Conservation (phyloP, 2,888 invertebrate genomes). For the Aphidoletes aphidimyza region DNA sequence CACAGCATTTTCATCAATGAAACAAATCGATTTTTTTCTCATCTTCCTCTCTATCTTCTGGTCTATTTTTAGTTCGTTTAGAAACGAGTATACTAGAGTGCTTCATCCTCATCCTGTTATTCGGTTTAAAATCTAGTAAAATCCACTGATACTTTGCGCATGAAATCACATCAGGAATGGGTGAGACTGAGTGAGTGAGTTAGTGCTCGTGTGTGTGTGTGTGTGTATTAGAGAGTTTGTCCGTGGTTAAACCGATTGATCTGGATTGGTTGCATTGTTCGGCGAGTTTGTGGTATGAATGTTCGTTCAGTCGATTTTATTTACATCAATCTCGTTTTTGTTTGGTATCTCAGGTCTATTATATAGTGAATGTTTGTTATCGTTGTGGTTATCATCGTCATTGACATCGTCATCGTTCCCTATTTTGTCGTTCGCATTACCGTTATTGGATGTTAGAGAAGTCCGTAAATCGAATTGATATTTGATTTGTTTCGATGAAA, state of each 20-base stretch:
- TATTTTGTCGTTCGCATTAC: not conserved
- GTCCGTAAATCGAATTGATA: not conserved
- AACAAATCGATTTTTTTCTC: not conserved
- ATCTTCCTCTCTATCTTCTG: not conserved
- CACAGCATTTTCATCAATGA: slow-evolving; percentile 4
- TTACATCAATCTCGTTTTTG: slow-evolving; percentile 4
- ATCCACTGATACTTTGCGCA: not conserved
- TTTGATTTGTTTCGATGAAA: slow-evolving; percentile 9
- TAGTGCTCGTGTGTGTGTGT: too few species aligned
- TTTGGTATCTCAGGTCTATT: not conserved
- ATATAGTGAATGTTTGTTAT: not conserved
- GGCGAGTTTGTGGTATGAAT: slow-evolving; percentile 20
- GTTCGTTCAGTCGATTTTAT: slow-evolving; percentile 6
- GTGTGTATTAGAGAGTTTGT: not conserved
- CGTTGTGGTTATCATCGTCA: not conserved
- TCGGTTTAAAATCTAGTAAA: slow-evolving; percentile 12
- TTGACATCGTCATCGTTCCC: not conserved
- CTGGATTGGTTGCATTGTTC: slow-evolving; percentile 29
- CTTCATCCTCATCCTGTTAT: not conserved
- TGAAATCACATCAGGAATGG: not conserved
- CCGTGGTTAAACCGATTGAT: not conserved
- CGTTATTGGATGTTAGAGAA: not conserved
- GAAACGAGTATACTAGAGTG: too few species aligned
- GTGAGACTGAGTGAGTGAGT: too few species aligned
- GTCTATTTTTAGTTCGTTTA: not conserved